Base-by-base conservation (phyloP, 92 coral and sea anemone genomes). In the Zoanthus sociatus region DNA sequence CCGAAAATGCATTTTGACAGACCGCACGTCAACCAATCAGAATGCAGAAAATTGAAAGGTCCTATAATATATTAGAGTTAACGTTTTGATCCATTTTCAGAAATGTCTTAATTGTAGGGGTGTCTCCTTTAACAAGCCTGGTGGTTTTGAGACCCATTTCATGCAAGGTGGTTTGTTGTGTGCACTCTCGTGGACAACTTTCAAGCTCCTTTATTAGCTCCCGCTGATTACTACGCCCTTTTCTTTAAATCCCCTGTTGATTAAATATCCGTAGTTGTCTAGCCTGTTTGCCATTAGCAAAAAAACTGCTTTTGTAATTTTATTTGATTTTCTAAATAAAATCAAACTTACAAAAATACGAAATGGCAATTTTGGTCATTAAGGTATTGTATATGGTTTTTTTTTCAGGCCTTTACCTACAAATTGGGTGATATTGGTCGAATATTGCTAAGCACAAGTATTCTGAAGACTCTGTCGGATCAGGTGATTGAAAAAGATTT, bases 401-500 rank as follows among this genome's bases (percentile, higher is more conserved):
- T 1, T 53, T 72, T 85, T 30, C 75, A 96, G 99, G 99, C 99
- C 42, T 96, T 96, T 66, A 95, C 98, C 30, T 87, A 88, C 87
- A 96, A 96, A 89, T 85, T 96, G 47, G 92, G 98, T 1, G 99
- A 96, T 45, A 95, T 92, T 72, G 99, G 99, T 18, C 95, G 99
- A 30, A 90, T 96, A 64, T 78, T 89, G 48, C 92, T 96, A 44
- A 83, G 96, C 64, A 78, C 87, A 67, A 90, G 96, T 9, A 92
- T 96, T 73, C 88, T 96, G 74, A 92, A 92, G 71, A 95, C 98
- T 10, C 84, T 94, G 8, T 98, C 96, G 67, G 95, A 93, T 88
- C 96, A 95, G 97, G 99, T 96, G 78, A 50, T 78, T 30, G 4
- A 37, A 4, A 37, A 26, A 26, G 26, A 26, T 26, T 26, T 26